These are phyloP conservation scores for Thamnaconus septentrionalis DNA, from an alignment of 2,113 vertebrate species.

Conservation along the genomic window DNA sequence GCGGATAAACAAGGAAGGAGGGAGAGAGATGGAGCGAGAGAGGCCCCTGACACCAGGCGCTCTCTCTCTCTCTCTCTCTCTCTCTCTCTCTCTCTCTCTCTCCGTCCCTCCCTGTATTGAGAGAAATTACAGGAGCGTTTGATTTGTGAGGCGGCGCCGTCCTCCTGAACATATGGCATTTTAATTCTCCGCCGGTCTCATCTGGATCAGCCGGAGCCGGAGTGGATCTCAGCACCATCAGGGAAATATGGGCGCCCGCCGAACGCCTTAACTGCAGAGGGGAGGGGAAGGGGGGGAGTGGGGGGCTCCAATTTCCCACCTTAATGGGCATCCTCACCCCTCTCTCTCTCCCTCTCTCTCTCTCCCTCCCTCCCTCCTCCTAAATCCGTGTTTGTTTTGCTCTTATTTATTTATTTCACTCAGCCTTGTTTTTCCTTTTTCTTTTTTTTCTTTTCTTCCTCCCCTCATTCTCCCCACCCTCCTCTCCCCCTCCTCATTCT, in stretches of 20 bases:
- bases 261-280: conserved; percentile 80
- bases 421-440: conserved; percentile 23
- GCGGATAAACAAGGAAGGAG: conserved; percentile 68
- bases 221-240: conserved; percentile 74
- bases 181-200: conserved; percentile 82
- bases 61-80: no score
- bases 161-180: conserved; percentile 79
- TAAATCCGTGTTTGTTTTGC: conserved; percentile 63
- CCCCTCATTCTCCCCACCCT: conserved; percentile 40
- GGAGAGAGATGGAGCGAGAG: conserved; percentile 62
- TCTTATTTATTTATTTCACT: no score
- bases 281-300: no score
- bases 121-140: conserved; percentile 78
- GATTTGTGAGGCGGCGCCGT: conserved; percentile 71
- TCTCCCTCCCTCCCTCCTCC: conserved; percentile 25
- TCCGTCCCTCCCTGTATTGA: conserved; percentile 57
- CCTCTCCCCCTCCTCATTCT: conserved; percentile 25
- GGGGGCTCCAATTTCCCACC: conserved; percentile 78
- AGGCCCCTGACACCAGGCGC: conserved; percentile 60
- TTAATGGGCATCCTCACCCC: conserved; percentile 74
- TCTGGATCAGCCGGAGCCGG: conserved; percentile 77
- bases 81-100: no score
- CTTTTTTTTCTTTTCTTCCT: conserved; percentile 51
- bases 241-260: conserved; percentile 78
- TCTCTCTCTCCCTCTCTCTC: conserved; percentile 27